Percentiles rank a stretch among this genome's conserved stretches.
Conservation (phyloP, 2,797 vertebrate species). For the Pagetopsis macropterus region DNA sequence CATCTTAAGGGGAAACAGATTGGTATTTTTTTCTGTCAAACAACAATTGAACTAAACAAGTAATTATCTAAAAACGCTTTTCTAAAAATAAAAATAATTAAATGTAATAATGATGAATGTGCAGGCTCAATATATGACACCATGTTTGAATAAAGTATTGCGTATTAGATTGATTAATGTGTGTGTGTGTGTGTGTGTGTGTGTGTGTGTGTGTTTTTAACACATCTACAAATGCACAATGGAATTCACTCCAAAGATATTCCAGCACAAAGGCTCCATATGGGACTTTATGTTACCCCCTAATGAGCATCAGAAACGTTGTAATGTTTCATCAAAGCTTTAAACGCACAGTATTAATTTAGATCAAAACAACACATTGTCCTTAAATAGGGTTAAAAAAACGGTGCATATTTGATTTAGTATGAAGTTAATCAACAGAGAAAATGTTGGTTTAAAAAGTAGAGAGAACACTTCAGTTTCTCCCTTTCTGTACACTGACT, state of each 20-base stretch:
- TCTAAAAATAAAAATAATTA: conserved; percentile 1
- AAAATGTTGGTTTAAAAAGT: conserved; percentile 10
- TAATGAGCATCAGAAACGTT: neutral
- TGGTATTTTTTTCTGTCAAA: conserved; percentile 15
- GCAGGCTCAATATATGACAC: neutral
- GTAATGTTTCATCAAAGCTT: neutral
- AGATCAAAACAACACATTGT: neutral
- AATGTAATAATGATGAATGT: neutral
- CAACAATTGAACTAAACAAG: conserved; percentile 18
- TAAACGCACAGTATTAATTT: neutral
- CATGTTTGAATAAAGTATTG: neutral
- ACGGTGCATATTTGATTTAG: conserved; percentile 4
- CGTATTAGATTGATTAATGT: neutral
- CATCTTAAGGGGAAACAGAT: conserved; percentile 28
- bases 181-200: neutral
- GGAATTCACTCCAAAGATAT: conserved; percentile 9
- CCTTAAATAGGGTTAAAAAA: conserved; percentile 1
- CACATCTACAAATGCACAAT: neutral
- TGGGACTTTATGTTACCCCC: conserved; percentile 7
- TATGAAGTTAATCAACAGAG: conserved; percentile 36
- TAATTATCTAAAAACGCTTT: conserved; percentile 10
- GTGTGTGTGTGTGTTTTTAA: neutral
- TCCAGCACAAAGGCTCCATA: conserved; percentile 2
- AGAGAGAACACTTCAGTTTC: conserved; percentile 11
- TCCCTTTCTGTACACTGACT: neutral